Base-by-base conservation (phyloP, 2,113 vertebrate genomes). In the Steatornis caripensis region DNA sequence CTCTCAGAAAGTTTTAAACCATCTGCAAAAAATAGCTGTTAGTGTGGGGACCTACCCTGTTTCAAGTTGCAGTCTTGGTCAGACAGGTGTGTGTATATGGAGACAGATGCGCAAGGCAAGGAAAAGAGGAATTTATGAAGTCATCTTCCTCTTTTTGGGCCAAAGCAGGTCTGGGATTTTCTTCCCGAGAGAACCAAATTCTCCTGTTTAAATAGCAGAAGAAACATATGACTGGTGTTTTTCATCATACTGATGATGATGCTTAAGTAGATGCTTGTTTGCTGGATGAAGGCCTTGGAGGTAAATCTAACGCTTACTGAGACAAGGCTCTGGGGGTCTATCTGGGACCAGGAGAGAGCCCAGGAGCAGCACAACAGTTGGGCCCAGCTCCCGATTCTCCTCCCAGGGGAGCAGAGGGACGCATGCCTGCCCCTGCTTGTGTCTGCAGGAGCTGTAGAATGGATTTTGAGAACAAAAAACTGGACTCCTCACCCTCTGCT, bases 211-310 rank as follows among this genome's bases (percentile, higher is more conserved):
- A 36, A 27, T 9, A 87, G 20, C 49, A 55, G 41, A 77, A 54
- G 27, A 83, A 37, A 24, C 8, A 13, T 94, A 71, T 8, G 51
- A 83, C 48, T 81, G 51, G 41, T 87, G 85, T 80, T 93, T 93
- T 92, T 96, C 97, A 93, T 96, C 79, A 78, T 57, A 41, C n/a
- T 91, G 90, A 90, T 94, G 32, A 36, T 57, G 26, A 54, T 49
- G 15, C 23, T 64, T 90, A 69, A 74, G 53, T 10, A 58, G 60
- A 18, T 53, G 39, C 20, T 68, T 18, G 61, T 86, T 62, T 72
- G 32, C 53, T 69, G 71, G 58, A 19, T 57, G 34, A 72, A 51
- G 41, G 30, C 48, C 54, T 74, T 36, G 48, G 16, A 77, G 43
- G 61, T 27, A 51, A 62, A 57, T 41, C n/a, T 26, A 57, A 37